Base-by-base conservation (phyloP, 2,888 invertebrate genomes). In the Brenthis ino region DNA sequence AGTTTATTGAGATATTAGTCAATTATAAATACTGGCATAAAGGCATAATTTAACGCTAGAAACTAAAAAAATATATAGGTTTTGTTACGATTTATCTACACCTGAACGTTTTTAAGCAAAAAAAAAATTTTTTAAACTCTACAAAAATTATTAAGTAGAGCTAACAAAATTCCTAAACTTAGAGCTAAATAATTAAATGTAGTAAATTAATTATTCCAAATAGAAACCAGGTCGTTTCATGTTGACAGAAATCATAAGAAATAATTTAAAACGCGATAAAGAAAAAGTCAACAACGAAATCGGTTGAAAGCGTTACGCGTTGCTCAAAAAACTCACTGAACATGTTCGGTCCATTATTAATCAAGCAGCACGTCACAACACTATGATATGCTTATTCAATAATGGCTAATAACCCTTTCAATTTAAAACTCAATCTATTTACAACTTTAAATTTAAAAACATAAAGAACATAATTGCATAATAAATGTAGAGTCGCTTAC, bases 341-440 rank as follows among this genome's bases (percentile, higher is more conserved):
- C 92, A 90, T 82, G 86, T 84, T 80, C 80, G 80, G 82, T 85
- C 90, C 92, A 89, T 92, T 91, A 93, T 91, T 92, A 91, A 92
- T 93, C 93, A 91, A 87, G 84, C 73, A 80, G 84, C 88, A 87
- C 90, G 93, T 92, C 93, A 93, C 85, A 92, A 92, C 91, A 92
- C 86, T 86, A 85, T 85, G 88, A 92, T 91, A 91, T 87, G 84
- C 86, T 89, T 86, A 88, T 86, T 89, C 87, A 87, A 87, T 88
- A 87, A 87, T 83, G 88, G 88, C 90, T 87, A 87, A 86, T 91
- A 88, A 81, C 78, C 82, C 84, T 82, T 74, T 70, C 48, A 50
- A 48, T 37, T 6, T 5, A 47, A 64, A 48, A 47, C 3, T 3
- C 82, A 79, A 73, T 64, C n/a, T 1, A 71, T 77, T 76, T 65